These are phyloP conservation scores for Python bivittatus DNA, from an alignment of 2,113 vertebrate genomes.

Conservation along the genomic window DNA sequence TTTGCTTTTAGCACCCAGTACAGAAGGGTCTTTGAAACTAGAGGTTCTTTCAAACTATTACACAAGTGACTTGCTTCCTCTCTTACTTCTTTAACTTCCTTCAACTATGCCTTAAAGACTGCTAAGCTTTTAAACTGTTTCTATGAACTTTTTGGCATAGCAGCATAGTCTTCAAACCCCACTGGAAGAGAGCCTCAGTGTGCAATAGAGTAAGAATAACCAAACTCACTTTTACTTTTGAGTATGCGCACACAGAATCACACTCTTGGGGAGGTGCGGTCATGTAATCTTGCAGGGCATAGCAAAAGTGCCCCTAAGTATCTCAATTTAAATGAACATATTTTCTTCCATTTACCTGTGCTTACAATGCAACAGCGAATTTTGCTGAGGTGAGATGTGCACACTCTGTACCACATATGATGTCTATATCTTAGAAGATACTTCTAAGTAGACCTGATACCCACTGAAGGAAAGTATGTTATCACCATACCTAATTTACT, in stretches of 20 bases:
- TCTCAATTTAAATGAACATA: background rate
- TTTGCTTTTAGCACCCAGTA: background rate
- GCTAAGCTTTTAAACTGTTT: background rate
- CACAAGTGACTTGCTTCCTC: background rate
- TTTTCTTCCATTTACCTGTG: background rate
- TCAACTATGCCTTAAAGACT: background rate
- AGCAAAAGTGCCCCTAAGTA: background rate
- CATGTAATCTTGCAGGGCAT: background rate
- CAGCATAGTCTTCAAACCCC: background rate
- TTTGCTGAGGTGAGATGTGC: background rate
- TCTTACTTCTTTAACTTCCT: background rate
- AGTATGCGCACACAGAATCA: background rate
- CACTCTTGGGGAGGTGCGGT: background rate
- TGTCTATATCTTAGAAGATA: background rate
- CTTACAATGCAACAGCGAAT: background rate
- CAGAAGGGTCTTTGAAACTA: background rate
- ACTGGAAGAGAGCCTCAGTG: background rate
- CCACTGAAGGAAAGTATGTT: background rate
- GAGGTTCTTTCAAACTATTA: background rate
- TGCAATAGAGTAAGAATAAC: background rate
- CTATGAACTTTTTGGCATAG: background rate
- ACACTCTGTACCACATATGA: background rate
- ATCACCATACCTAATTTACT: background rate
- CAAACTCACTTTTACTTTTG: background rate
- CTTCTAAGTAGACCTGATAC: background rate